phyloP scores from a whole-genome alignment of 2,113 vertebrate species.

The Sapayoa aenigma region DNA sequence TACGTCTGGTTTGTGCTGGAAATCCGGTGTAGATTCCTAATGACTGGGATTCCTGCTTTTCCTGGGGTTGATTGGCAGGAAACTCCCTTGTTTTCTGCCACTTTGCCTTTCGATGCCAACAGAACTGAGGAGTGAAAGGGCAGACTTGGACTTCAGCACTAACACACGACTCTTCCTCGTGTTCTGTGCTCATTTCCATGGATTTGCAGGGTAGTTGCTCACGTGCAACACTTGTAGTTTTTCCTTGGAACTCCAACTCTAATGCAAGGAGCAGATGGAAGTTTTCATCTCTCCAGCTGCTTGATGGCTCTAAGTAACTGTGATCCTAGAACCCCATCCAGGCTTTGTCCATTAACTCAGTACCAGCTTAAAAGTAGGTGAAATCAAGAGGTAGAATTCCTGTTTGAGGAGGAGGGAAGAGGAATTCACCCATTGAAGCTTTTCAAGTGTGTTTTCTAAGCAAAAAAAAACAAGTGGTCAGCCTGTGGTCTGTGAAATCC shows the following conservation, averaged over 20 bases:
- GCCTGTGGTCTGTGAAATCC: background rate
- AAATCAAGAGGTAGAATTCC: background rate
- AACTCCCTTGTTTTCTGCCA: background rate
- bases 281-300: too few relatives aligned
- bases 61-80: conserved; percentile 36
- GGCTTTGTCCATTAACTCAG: background rate
- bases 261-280: background rate
- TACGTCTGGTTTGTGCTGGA: background rate
- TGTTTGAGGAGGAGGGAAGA: background rate
- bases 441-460: background rate
- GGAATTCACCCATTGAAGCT: background rate
- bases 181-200: rapidly evolving
- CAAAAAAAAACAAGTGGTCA: background rate
- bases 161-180: background rate
- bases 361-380: background rate
- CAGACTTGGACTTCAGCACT: background rate
- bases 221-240: background rate
- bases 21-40: background rate
- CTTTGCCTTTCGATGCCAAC: background rate
- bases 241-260: background rate
- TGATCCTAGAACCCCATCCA: background rate
- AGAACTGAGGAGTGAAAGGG: background rate
- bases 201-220: too few relatives aligned
- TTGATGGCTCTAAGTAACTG: background rate
- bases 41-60: background rate